Evolutionary conservation across 2,113 vertebrate species (phyloP).

Genomic region (Acanthisitta chloris): DNA sequence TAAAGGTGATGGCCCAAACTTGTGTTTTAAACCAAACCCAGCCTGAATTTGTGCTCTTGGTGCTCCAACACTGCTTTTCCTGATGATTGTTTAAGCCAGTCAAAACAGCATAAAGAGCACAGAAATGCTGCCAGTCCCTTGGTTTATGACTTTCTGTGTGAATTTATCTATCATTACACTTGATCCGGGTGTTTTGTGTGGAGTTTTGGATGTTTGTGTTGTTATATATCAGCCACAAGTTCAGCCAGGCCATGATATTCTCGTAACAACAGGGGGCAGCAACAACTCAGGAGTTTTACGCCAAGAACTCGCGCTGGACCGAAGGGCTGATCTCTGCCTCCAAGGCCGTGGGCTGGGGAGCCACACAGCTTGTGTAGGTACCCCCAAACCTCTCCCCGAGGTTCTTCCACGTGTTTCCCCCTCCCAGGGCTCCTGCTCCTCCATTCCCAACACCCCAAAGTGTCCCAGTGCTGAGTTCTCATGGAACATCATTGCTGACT

Average conservation of each 20-base stretch:
- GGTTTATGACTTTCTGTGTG: neutral
- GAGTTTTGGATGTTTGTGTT: neutral
- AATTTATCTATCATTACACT: neutral
- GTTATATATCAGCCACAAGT: neutral
- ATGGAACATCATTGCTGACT: rapidly evolving
- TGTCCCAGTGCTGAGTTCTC: neutral
- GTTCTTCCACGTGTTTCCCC: too few species aligned
- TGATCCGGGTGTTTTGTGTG: neutral
- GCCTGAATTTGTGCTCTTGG: neutral
- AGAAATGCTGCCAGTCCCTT: neutral
- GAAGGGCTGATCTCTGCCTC: constrained; percentile 97
- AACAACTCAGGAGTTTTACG: constrained; percentile 92
- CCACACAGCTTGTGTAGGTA: constrained; percentile 95
- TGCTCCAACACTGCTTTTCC: neutral
- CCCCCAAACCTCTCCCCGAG: neutral
- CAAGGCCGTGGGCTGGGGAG: constrained; percentile 97
- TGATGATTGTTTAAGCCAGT: neutral
- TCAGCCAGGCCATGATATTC: neutral
- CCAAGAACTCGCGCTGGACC: constrained; percentile 96
- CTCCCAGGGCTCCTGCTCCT: rapidly evolving
- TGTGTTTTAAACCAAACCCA: neutral
- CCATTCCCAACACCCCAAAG: neutral
- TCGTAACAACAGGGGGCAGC: constrained; percentile 84
- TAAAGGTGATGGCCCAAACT: neutral
- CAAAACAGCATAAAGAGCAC: neutral